These are phyloP conservation scores for Teleogryllus occipitalis DNA, from an alignment of 1,140 invertebrate species.

Conservation along the genomic window DNA sequence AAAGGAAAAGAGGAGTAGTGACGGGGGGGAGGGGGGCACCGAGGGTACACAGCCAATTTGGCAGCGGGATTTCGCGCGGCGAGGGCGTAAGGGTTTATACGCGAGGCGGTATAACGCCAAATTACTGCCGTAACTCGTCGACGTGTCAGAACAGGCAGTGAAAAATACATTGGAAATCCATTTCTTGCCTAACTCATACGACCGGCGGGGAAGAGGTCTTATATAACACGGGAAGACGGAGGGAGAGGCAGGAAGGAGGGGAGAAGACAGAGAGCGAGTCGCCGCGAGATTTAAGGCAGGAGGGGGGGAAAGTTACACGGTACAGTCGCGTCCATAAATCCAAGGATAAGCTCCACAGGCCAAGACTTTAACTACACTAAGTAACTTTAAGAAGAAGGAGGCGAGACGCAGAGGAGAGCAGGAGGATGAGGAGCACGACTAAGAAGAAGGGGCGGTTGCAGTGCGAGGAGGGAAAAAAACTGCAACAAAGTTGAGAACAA, in stretches of 20 bases:
- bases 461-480: background rate
- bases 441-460: background rate
- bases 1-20: background rate
- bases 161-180: background rate
- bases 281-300: background rate
- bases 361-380: background rate
- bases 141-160: conserved; percentile 1
- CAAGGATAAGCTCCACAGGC: background rate
- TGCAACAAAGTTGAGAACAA: background rate
- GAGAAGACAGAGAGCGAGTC: background rate
- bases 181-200: background rate
- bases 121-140: background rate
- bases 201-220: background rate
- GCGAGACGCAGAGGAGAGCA: background rate
- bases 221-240: background rate
- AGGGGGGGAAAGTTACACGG: background rate
- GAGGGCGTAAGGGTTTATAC: background rate
- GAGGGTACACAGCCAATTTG: background rate
- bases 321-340: background rate
- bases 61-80: background rate
- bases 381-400: background rate
- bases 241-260: background rate
- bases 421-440: background rate
- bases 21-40: too few species aligned
- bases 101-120: background rate